Conservation (phyloP, 1,140 invertebrate genomes). For the Varroa destructor region DNA sequence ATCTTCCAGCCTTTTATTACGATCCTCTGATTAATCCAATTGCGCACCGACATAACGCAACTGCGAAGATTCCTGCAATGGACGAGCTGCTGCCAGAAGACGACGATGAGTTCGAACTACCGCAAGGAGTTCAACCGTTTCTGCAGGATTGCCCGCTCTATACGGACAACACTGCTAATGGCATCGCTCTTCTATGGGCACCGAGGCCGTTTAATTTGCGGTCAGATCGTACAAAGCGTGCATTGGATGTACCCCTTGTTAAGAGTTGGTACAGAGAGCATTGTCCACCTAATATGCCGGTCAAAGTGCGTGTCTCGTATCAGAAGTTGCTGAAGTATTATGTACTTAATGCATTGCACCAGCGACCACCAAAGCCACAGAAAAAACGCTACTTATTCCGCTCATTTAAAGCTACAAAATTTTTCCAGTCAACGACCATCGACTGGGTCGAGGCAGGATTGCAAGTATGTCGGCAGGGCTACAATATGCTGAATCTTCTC, state of each 20-base stretch:
- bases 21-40: constrained; percentile 99
- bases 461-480: constrained; percentile 90
- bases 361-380: constrained; percentile 91
- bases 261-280: constrained; percentile 90
- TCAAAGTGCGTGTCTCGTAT: constrained; percentile 97
- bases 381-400: constrained; percentile 95
- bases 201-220: constrained; percentile 92
- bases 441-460: constrained; percentile 99
- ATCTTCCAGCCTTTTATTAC: constrained; percentile 98
- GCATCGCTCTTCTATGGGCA: constrained; percentile 95
- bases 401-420: constrained; percentile 98
- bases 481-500: constrained; percentile 97
- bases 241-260: constrained; percentile 90
- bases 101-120: constrained; percentile 84
- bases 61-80: constrained; percentile 46
- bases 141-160: constrained; percentile 88
- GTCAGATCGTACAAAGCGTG: constrained; percentile 65
- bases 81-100: constrained; percentile 75
- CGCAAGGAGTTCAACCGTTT: constrained; percentile 77
- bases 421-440: constrained; percentile 96
- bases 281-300: constrained; percentile 92
- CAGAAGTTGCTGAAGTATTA: constrained; percentile 97
- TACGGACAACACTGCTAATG: constrained; percentile 97
- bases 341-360: constrained; percentile 92
- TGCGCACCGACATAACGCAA: constrained; percentile 69